These are phyloP conservation scores for Mirounga angustirostris DNA, from an alignment of 2,113 vertebrate genomes.

Conservation along the genomic window DNA sequence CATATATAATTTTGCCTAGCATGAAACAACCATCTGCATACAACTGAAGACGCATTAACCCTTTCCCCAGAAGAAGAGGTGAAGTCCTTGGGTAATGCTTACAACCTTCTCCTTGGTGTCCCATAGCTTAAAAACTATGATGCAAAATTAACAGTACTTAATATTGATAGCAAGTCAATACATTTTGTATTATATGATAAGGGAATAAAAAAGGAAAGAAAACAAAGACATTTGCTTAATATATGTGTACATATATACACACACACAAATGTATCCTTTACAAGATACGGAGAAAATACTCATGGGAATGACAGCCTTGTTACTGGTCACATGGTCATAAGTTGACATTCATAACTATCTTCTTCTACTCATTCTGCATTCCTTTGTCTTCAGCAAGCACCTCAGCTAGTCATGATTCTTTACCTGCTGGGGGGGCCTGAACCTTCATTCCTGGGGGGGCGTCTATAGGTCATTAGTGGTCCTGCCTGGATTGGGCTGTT, in stretches of 20 bases:
- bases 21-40: not conserved
- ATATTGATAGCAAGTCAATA: fast-evolving
- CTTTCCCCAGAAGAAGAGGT: not conserved
- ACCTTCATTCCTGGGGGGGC: not conserved
- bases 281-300: not conserved
- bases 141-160: not conserved
- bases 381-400: not conserved
- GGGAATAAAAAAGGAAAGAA: not conserved
- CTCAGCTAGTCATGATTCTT: not conserved
- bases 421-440: not conserved
- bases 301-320: not conserved
- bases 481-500: not conserved
- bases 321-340: not conserved
- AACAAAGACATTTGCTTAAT: not conserved
- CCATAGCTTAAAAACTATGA: not conserved
- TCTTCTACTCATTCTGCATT: not conserved
- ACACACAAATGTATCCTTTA: too few species aligned
- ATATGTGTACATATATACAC: not conserved
- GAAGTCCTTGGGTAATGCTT: not conserved
- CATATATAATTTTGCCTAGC: too few species aligned
- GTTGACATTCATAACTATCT: not conserved
- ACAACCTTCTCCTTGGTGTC: not conserved
- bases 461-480: not conserved
- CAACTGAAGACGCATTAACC: not conserved
- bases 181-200: not conserved